A percentile compares a stretch with the other conserved stretches of the same genome.
phyloP scores from a whole-genome alignment of 92 coral and sea anemone genomes.

The Hydrozoanthus gracilis region DNA sequence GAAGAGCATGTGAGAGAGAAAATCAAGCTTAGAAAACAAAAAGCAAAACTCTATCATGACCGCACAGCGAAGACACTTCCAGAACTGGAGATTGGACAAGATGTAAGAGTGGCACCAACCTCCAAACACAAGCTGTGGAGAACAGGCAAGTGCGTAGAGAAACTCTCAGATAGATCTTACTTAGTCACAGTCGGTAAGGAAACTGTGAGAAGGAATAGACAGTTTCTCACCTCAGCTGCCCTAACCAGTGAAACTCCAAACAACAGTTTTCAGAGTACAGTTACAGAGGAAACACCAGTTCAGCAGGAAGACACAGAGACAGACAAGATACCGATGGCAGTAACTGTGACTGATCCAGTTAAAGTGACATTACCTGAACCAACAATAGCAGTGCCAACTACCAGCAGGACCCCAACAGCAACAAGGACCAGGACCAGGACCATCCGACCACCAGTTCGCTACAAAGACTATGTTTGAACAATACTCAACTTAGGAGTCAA shows the following conservation, averaged over 20 bases:
- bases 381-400: not conserved
- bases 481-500: no score
- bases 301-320: not conserved
- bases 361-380: not conserved
- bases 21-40: not conserved
- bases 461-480: no score
- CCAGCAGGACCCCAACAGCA: not conserved
- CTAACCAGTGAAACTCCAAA: not conserved
- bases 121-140: not conserved
- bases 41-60: no score
- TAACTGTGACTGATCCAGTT: not conserved
- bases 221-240: not conserved
- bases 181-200: not conserved
- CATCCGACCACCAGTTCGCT: not conserved
- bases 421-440: not conserved
- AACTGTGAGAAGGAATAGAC: not conserved
- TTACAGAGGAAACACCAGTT: not conserved
- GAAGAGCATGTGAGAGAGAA: not conserved
- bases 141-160: not conserved
- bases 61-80: not conserved
- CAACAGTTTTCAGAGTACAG: not conserved
- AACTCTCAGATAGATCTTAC: not conserved
- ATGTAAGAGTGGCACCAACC: constrained; percentile 1
- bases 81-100: no score
- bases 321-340: not conserved